phyloP scores from a whole-genome alignment of 2,888 invertebrate species.

The Ditylenchus weischeri region DNA sequence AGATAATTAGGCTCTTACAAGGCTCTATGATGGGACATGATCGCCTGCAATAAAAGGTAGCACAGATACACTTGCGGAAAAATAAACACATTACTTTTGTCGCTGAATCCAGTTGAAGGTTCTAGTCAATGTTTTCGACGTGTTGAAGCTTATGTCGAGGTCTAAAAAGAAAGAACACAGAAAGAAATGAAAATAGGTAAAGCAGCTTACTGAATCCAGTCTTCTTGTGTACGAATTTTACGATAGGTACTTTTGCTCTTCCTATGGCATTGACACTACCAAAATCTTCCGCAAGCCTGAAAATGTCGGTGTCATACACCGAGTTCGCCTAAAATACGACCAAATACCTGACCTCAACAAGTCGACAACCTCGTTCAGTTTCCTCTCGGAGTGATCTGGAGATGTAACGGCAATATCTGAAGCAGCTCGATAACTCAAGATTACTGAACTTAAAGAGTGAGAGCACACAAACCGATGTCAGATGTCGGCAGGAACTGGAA shows the following conservation, averaged over 20 bases:
- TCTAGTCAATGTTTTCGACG: slow-evolving; percentile 69
- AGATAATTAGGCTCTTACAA: neutral
- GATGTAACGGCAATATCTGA: too few species aligned
- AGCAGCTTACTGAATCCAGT: slow-evolving; percentile 74
- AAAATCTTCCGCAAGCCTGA: neutral
- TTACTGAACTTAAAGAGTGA: neutral
- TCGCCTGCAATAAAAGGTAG: slow-evolving; percentile 73
- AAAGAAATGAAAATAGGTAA: too few species aligned
- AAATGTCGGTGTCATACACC: neutral
- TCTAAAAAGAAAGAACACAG: too few species aligned
- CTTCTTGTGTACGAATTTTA: slow-evolving; percentile 71
- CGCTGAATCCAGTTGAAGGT: slow-evolving; percentile 29
- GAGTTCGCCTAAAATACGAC: neutral
- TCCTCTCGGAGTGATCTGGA: neutral
- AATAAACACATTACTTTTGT: slow-evolving; percentile 6
- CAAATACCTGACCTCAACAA: slow-evolving; percentile 11
- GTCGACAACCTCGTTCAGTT: slow-evolving; percentile 6
- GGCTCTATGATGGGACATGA: slow-evolving; percentile 44
- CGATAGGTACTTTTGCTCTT: slow-evolving; percentile 96
- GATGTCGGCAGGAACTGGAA: slow-evolving; percentile 81
- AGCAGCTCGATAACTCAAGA: too few species aligned
- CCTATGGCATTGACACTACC: slow-evolving; percentile 66
- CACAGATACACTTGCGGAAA: too few species aligned
- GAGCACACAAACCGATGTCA: slow-evolving; percentile 64
- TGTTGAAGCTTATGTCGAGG: slow-evolving; percentile 94